Conservation (phyloP, 2,113 vertebrate species). For the Erpornis zantholeuca region DNA sequence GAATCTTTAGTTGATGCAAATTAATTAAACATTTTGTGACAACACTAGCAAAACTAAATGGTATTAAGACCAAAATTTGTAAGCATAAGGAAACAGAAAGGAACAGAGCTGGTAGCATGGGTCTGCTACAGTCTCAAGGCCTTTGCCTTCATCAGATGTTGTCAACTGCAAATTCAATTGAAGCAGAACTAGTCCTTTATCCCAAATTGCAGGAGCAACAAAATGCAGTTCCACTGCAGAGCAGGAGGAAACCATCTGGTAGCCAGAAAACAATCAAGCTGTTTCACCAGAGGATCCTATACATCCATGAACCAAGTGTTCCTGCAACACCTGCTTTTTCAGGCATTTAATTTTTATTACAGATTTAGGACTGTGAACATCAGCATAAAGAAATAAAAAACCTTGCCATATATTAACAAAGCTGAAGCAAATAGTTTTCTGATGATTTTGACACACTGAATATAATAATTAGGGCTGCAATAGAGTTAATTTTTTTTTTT, state of each 20-base stretch:
- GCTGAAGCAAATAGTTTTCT: neutral
- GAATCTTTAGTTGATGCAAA: neutral
- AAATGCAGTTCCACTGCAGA: neutral
- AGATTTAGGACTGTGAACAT: neutral
- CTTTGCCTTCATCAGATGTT: neutral
- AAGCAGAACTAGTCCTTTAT: neutral
- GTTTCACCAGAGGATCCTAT: neutral
- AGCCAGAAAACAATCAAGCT: neutral
- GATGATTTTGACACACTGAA: neutral
- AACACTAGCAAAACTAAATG: conserved; percentile 6
- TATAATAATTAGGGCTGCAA: accelerated
- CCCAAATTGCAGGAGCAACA: neutral
- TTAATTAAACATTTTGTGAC: conserved; percentile 41
- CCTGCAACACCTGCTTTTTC: neutral
- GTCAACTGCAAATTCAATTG: neutral
- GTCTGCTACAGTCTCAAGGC: neutral
- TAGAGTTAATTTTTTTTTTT: no score
- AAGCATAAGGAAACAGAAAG: neutral
- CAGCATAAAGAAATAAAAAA: neutral
- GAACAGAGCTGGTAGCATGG: neutral
- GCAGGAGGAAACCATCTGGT: neutral
- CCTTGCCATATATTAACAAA: neutral
- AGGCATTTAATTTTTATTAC: neutral
- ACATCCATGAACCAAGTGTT: neutral
- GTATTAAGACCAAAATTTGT: neutral